Evolutionary conservation across 2,888 invertebrate species (phyloP), one percentile per base, ranked within the genome.

Genomic region (Norana najaformis): DNA sequence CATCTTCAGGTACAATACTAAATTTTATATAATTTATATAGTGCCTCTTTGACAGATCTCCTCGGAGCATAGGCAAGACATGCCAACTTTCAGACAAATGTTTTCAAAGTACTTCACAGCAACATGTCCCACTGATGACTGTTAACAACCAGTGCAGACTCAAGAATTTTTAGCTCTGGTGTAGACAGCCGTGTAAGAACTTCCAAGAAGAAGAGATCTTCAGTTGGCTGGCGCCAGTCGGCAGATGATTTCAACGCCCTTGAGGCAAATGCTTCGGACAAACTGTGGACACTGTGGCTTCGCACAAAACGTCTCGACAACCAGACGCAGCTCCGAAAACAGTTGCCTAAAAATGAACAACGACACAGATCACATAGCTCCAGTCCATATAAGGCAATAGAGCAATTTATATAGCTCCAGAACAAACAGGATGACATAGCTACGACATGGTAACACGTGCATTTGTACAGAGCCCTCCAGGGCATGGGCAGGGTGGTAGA

Each of bases 271-370:
- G 93, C 96, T 96, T 92, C 96, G 95, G 34, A 97, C 92, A 82
- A 97, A 91, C 30, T 91, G 95, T 1, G 98, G 98, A 93, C 97
- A 96, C 85, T 96, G 96, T 36, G 97, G 97, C 91, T 96, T 96
- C 91, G 95, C 95, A 0, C 97, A 97, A 30, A 96, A 94, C 83
- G 96, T 95, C 95, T 97, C 97, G 18, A 97, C 95, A 0, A 96
- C 95, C 92, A 96, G 96, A 92, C 98, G 96, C 93, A 99, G 95
- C 95, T 98, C 98, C 92, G 96, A 96, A 96, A 98, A 99, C 95
- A 98, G 97, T 89, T 94, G 94, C 91, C 95, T 95, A 93, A 30
- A 92, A 92, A 36, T 30, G 34, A 88, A 89, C 34, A 88, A 88
- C 82, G 82, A 83, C n/a, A 69, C 1, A 1, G n/a, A 16, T 69